phyloP scores from a whole-genome alignment of 1,140 invertebrate genomes.

The Drosophila navojoa region DNA sequence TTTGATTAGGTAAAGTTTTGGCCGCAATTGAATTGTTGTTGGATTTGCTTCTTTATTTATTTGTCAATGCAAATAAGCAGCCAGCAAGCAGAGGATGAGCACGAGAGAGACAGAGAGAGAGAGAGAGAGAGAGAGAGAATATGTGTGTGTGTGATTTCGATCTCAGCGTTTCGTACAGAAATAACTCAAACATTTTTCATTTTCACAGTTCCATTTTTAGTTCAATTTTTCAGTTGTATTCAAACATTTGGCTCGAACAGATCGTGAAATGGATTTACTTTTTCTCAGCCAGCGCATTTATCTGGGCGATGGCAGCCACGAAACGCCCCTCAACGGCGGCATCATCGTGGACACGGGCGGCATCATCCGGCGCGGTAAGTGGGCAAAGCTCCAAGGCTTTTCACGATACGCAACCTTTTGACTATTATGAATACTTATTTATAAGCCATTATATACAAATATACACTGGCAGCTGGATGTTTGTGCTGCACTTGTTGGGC shows the following conservation, averaged over 20 bases:
- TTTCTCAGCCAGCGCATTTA: slow-evolving; percentile 80
- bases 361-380: slow-evolving; percentile 63
- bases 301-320: slow-evolving; percentile 58
- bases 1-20: slow-evolving; percentile 16
- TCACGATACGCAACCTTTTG: slow-evolving; percentile 1
- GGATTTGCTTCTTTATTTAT: background rate
- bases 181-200: slow-evolving; percentile 3
- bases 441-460: background rate
- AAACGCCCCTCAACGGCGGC: slow-evolving; percentile 66
- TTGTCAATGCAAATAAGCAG: background rate
- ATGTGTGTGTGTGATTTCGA: background rate
- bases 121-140: background rate
- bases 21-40: slow-evolving; percentile 15
- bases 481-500: slow-evolving; percentile 8
- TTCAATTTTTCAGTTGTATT: slow-evolving; percentile 17
- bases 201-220: background rate
- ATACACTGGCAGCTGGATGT: background rate
- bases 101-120: background rate
- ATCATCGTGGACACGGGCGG: slow-evolving; percentile 79
- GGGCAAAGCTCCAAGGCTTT: background rate
- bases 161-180: slow-evolving; percentile 15
- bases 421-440: slow-evolving; percentile 12
- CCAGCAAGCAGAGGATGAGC: background rate
- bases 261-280: slow-evolving; percentile 72
- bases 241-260: background rate